A percentile compares a stretch with the other conserved stretches of the same genome.
Evolutionary conservation across 2,888 invertebrate species (phyloP).

Genomic region (Epicampocera succincta): DNA sequence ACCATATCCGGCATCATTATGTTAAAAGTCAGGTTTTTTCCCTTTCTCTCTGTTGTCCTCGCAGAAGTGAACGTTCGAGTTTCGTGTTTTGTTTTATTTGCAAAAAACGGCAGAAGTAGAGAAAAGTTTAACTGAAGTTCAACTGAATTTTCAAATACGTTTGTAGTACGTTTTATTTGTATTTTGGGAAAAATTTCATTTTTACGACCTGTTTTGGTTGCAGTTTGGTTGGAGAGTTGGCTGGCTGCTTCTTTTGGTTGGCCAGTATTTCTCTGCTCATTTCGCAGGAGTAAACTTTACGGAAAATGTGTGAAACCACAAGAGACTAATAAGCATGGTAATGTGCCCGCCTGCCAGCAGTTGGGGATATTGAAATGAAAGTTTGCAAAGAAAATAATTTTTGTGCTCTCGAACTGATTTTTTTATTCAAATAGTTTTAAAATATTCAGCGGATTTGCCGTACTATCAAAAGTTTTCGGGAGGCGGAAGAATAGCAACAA

Average conservation of each 20-base stretch:
- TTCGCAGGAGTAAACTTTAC: conserved; percentile 50
- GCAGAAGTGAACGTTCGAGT: conserved; percentile 49
- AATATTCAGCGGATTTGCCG: conserved; percentile 61
- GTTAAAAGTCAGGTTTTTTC: conserved; percentile 61
- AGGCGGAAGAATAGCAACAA: conserved; percentile 9
- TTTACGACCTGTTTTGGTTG: conserved; percentile 68
- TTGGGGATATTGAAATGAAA: conserved; percentile 49
- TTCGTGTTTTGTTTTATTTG: neutral
- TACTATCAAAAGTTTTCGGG: conserved; percentile 24
- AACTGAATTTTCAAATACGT: conserved; percentile 62
- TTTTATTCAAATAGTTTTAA: conserved; percentile 66
- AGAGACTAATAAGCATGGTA: conserved; percentile 65
- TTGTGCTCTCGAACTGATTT: conserved; percentile 64
- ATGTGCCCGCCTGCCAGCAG: conserved; percentile 53
- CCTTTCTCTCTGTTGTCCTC: neutral
- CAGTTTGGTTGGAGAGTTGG: conserved; percentile 58
- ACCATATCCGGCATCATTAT: conserved; percentile 69
- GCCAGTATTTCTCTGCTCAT: conserved; percentile 26
- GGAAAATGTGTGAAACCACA: conserved; percentile 63
- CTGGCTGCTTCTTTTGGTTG: conserved; percentile 47
- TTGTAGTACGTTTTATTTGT: conserved; percentile 22
- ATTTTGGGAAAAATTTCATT: conserved; percentile 50
- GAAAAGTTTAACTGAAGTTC: conserved; percentile 58
- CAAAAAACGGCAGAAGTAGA: conserved; percentile 12
- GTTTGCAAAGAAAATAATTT: conserved; percentile 55